Base-by-base conservation (phyloP, 2,888 invertebrate species). In the Tachystola acroxantha region DNA sequence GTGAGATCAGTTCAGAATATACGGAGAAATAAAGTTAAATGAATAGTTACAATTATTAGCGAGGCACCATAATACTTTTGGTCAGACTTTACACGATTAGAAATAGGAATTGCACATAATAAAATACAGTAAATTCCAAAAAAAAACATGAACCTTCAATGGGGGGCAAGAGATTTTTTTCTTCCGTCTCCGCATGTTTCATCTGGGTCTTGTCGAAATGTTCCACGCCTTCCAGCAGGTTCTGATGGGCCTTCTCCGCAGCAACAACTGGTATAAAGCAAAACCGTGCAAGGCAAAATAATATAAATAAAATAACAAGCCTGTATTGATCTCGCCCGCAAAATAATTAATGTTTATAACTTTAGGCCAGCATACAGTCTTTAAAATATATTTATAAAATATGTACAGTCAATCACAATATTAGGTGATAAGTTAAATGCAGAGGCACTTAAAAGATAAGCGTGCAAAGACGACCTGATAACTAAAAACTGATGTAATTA, bases 101-200 rank as follows among this genome's bases (percentile, higher is more conserved):
- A n/a, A n/a, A n/a, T n/a, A n/a, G n/a, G n/a, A 16, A 16, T 16
- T 16, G 16, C 16, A 16, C 32, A 40, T 45, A 46, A 53, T 42
- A 57, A 48, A 53, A 46, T 41, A 42, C n/a, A 30, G 39, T 44
- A 53, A 44, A 38, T n/a, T n/a, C n/a, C n/a, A n/a, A n/a, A 70
- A 67, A 65, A 50, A 58, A 60, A 62, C 43, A 66, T 55, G 69
- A 88, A 92, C 92, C 91, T 91, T 93, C 90, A 61, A 91, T 88
- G 50, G 92, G 91, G 37, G 94, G 94, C 63, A 94, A 88, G 31
- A 90, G 81, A 58, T 92, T 92, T 87, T 94, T 94, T 82, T 93
- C 94, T 56, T 90, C 87, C 6, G 93, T 93, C 42, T 89, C 89
- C 2, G 92, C 88, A 66, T 92, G 93, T 66, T 92, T 92, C 91